A percentile compares a stretch with the other conserved stretches of the same genome.
These are phyloP conservation scores for Lasioglossum lativentre DNA, from an alignment of 2,888 invertebrate genomes.

Conservation along the genomic window DNA sequence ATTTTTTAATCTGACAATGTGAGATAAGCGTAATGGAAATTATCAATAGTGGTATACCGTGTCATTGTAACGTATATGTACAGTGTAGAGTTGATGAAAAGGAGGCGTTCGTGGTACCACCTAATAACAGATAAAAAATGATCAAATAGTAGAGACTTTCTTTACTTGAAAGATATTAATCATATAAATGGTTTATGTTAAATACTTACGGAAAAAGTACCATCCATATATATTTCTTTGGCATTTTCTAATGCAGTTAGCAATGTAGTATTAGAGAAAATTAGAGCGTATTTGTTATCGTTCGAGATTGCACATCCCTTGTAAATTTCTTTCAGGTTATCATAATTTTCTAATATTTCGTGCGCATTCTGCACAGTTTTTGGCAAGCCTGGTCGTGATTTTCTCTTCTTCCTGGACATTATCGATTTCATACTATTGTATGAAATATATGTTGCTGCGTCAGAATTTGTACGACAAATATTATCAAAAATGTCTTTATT, in stretches of 20 bases:
- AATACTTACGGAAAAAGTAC: no score
- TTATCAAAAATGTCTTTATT: no score
- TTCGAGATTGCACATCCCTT: background rate
- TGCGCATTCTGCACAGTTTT: background rate
- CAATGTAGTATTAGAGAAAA: no score
- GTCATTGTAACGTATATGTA: constrained; percentile 17
- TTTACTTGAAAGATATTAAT: no score
- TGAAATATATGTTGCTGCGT: no score
- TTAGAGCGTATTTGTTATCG: no score
- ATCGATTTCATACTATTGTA: constrained; percentile 6
- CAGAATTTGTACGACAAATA: no score
- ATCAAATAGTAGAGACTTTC: no score
- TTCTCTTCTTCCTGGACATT: background rate
- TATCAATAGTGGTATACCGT: background rate
- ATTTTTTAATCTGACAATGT: constrained; percentile 6
- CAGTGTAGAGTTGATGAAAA: background rate
- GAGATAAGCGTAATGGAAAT: background rate
- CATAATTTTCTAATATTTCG: constrained; percentile 1
- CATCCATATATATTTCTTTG: no score
- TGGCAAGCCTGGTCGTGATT: background rate
- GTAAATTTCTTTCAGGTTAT: constrained; percentile 6
- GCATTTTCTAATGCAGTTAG: no score
- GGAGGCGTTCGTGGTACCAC: background rate
- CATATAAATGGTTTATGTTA: no score
- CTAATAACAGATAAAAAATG: no score